These are phyloP conservation scores for Trissonchulus latispiculum DNA, from an alignment of 2,888 invertebrate genomes.

Conservation along the genomic window DNA sequence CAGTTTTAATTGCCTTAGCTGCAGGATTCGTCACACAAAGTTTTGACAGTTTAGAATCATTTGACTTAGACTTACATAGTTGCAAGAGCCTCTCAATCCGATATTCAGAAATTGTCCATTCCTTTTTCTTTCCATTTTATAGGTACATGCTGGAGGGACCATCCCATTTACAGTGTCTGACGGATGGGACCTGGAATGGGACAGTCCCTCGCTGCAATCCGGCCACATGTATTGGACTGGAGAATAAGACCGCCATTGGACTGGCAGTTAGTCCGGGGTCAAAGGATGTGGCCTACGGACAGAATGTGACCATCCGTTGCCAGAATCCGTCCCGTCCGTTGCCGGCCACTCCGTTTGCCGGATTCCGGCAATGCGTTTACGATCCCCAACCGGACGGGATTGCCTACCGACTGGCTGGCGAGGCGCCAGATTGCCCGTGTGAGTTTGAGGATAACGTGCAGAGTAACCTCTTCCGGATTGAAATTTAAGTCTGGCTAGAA, in stretches of 20 bases:
- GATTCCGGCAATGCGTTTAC: conserved; percentile 86
- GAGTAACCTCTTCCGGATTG: too few species aligned
- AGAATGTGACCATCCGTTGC: conserved; percentile 38
- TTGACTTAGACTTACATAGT: too few species aligned
- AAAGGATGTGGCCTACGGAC: conserved; percentile 36
- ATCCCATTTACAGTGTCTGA: conserved; percentile 70
- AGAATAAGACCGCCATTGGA: conserved; percentile 37
- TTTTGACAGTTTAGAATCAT: too few species aligned
- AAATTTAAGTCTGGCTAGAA: too few species aligned
- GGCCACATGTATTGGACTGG: conserved; percentile 40
- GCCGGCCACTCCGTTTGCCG: conserved; percentile 67
- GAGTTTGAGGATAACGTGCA: too few species aligned
- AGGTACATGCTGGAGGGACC: conserved; percentile 82
- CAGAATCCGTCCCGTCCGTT: conserved; percentile 37
- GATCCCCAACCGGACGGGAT: conserved; percentile 64
- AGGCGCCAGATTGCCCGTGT: conserved; percentile 33
- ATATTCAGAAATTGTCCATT: too few species aligned
- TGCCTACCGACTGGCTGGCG: conserved; percentile 43
- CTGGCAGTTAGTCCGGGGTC: conserved; percentile 36
- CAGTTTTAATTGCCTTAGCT: too few species aligned
- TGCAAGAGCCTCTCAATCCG: too few species aligned
- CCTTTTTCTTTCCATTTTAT: too few species aligned
- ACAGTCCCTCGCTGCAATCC: conserved; percentile 79
- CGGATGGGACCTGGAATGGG: conserved; percentile 85
- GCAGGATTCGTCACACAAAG: too few species aligned